phyloP scores from a whole-genome alignment of 2,113 vertebrate species.

The Ophiodon elongatus region DNA sequence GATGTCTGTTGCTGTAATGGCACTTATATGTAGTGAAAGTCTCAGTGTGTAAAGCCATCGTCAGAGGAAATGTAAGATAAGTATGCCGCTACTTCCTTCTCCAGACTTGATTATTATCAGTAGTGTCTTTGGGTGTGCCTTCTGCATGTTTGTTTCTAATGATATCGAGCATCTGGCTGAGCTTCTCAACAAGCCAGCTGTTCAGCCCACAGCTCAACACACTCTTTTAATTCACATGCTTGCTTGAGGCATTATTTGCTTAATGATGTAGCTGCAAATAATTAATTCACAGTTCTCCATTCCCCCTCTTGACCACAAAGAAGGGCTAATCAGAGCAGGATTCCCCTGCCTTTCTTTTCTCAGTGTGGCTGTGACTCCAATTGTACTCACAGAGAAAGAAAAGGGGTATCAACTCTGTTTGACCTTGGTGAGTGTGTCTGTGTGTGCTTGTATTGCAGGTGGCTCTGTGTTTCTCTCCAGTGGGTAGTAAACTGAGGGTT shows the following conservation, averaged over 20 bases:
- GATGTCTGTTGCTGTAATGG: background rate
- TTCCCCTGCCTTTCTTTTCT: background rate
- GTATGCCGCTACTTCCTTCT: background rate
- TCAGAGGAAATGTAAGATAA: background rate
- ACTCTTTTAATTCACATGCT: conserved; percentile 57
- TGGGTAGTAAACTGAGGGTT: conserved; percentile 88
- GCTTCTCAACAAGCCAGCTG: conserved; percentile 70
- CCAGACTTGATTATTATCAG: conserved; percentile 21
- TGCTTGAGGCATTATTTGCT: conserved; percentile 66
- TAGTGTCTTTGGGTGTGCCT: conserved; percentile 41
- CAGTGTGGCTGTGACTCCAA: background rate
- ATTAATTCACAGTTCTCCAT: conserved; percentile 51
- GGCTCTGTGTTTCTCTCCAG: conserved; percentile 92
- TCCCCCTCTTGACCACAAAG: conserved; percentile 41
- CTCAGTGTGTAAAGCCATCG: background rate
- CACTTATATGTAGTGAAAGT: background rate
- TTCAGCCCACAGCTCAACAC: conserved; percentile 54
- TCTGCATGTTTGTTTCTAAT: conserved; percentile 58
- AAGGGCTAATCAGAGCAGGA: conserved; percentile 30
- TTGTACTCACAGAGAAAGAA: conserved; percentile 5
- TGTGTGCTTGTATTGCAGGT: conserved; percentile 82
- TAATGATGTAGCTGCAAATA: conserved; percentile 68
- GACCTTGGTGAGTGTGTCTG: conserved; percentile 28
- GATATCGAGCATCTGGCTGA: conserved; percentile 62
- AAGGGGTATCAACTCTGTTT: conserved; percentile 9